Percentiles rank a stretch among this genome's conserved stretches.
Evolutionary conservation across 2,888 invertebrate species (phyloP).

Genomic region (Ennomos fuscantarius): DNA sequence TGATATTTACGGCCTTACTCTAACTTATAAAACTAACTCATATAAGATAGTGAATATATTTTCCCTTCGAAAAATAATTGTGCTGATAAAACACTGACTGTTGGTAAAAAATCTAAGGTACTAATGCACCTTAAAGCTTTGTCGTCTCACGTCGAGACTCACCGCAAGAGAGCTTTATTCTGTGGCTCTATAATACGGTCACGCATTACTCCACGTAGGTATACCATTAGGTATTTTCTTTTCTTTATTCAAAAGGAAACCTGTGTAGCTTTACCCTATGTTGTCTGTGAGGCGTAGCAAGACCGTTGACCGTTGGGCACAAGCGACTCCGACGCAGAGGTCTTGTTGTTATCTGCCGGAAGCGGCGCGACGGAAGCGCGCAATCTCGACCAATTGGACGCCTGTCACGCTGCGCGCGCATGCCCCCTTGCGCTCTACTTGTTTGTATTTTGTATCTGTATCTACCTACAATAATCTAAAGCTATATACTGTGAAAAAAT

Average conservation of each 20-base stretch:
- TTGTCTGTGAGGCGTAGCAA: slow-evolving; percentile 8
- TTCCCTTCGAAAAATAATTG: no score
- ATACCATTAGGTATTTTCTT: no score
- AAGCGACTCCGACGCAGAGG: slow-evolving; percentile 50
- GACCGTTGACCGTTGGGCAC: slow-evolving; percentile 75
- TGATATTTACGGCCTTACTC: no score
- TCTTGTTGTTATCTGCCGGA: slow-evolving; percentile 82
- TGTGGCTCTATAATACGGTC: background rate
- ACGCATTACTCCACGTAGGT: no score
- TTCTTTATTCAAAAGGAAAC: background rate
- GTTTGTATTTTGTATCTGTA: slow-evolving; percentile 12
- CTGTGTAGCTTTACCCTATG: background rate
- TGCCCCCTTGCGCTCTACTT: slow-evolving; percentile 62
- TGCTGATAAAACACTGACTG: no score
- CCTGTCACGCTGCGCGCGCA: slow-evolving; percentile 77
- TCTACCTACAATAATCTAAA: slow-evolving; percentile 5
- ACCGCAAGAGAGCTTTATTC: background rate
- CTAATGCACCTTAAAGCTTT: no score
- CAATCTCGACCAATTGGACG: slow-evolving; percentile 84
- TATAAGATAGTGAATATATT: no score
- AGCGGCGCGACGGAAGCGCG: slow-evolving; percentile 77
- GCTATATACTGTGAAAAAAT: no score
- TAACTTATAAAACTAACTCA: no score
- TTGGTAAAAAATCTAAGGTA: no score
- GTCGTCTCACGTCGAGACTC: no score